Base-by-base conservation (phyloP, 2,888 invertebrate genomes). In the Epirrhoe tristata region DNA sequence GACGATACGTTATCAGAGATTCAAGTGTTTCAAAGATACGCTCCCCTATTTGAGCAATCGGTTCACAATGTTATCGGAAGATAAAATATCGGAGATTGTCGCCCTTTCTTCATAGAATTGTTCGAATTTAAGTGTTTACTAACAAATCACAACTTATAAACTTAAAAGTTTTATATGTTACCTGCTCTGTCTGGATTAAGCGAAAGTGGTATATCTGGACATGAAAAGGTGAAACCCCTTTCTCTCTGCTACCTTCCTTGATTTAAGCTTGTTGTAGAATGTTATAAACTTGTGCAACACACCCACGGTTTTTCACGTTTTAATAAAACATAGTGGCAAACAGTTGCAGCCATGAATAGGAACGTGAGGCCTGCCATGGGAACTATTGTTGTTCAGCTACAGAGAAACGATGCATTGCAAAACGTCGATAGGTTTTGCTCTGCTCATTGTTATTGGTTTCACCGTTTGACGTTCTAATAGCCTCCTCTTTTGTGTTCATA, bases 371-470 rank as follows among this genome's bases (percentile, higher is more conserved):
- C 79, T 79, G 71, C 66, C 74, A 85, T 89, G 89, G 84, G 89
- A 90, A 88, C 82, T 72, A 82, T 85, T 83, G 83, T 76, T 59
- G 79, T 79, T 78, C 75, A 73, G 73, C 73, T 72, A 69, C 70
- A 67, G 76, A 80, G 82, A 81, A 80, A 80, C 82, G 79, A 77
- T 77, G 75, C 78, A 77, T 79, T 78, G 82, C 81, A 82, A 83
- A 82, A 80, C 74, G 79, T 77, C 81, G 77, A 86, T 85, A 85
- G 84, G 80, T 85, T 85, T 85, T 85, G 78, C 81, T 76, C 84
- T 83, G 78, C 81, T 77, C 77, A 81, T 83, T 85, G 81, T 84
- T 83, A 72, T 76, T 68, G 74, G 81, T 86, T 87, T 86, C 86
- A 78, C 81, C 76, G 81, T 79, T 83, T 78, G 71, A 77, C 77